Base-by-base conservation (phyloP, 2,888 invertebrate genomes). In the Limnephilus lunatus region DNA sequence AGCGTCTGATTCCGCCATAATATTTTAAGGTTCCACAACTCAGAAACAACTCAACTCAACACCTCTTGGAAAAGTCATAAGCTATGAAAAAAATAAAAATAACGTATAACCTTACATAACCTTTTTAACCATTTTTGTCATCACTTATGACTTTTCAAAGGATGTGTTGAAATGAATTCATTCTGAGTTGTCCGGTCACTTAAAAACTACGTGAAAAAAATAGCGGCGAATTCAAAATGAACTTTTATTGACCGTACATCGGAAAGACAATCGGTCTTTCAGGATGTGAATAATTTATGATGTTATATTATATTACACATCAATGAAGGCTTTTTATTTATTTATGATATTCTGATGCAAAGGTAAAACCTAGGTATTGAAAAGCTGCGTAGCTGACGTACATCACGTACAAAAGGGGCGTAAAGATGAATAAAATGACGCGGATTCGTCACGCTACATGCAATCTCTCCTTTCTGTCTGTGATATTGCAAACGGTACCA, bases 401-500 rank as follows among this genome's bases (percentile, higher is more conserved):
- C 5, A 89, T 39, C 89, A 89, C 85, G 91, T 91, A 91, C 30
- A 86, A 90, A 90, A 48, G 85, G 85, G 85, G 85, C 85, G 85
- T 90, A n/a, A 83, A 30, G 31, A n/a, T 14, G 39, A 81, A 89
- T 80, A 19, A 30, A n/a, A 53, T 90, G 90, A 85, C 81, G 85
- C 44, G n/a, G 48, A 68, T 83, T 35, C 90, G 53, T 90, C 85
- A 48, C 32, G 32, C 3, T 82, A 53, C 30, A 39, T 90, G 90
- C 81, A 81, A 87, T 85, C 31, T 85, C n/a, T 86, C 14, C 44
- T 25, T 39, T 35, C 81, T 86, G 31, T 68, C 35, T 35, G 35
- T 35, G 35, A 1, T 39, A n/a, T n/a, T 35, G 39, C 15, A n/a
- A 85, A 25, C 53, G 48, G 85, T 68, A 80, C 53, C 53, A 68